These are phyloP conservation scores for Alethe castanea DNA, from an alignment of 2,113 vertebrate genomes.

Conservation along the genomic window DNA sequence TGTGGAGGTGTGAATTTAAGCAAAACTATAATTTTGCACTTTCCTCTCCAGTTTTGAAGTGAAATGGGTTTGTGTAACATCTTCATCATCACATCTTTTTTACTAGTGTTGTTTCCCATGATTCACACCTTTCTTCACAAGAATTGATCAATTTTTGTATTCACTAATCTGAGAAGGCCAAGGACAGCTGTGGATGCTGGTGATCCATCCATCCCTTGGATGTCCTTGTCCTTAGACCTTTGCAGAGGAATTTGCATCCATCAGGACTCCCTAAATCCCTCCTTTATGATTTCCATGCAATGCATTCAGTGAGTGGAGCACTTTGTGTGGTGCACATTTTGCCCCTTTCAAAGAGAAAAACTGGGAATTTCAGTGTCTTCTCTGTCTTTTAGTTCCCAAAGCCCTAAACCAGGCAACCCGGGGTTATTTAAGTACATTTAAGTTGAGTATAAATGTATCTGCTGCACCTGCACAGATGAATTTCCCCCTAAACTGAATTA, in stretches of 20 bases:
- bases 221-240: not conserved
- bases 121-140: not conserved
- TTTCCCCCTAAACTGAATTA: not conserved
- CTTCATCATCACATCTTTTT: not conserved
- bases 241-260: not conserved
- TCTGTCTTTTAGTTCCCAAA: not conserved
- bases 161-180: not conserved
- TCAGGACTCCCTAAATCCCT: not conserved
- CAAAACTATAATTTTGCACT: not conserved
- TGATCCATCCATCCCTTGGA: not conserved
- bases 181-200: not conserved
- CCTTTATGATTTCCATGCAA: not conserved
- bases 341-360: not conserved
- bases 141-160: not conserved
- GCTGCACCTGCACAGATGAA: not conserved
- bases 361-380: not conserved
- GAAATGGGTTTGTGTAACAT: not conserved
- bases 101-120: rapidly evolving
- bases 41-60: not conserved
- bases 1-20: not conserved
- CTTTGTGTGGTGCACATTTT: not conserved
- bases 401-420: not conserved
- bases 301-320: not conserved
- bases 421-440: not conserved
- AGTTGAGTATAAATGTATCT: not conserved